phyloP scores from a whole-genome alignment of 2,797 vertebrate genomes.

The Pteronotus mesoamericanus region DNA sequence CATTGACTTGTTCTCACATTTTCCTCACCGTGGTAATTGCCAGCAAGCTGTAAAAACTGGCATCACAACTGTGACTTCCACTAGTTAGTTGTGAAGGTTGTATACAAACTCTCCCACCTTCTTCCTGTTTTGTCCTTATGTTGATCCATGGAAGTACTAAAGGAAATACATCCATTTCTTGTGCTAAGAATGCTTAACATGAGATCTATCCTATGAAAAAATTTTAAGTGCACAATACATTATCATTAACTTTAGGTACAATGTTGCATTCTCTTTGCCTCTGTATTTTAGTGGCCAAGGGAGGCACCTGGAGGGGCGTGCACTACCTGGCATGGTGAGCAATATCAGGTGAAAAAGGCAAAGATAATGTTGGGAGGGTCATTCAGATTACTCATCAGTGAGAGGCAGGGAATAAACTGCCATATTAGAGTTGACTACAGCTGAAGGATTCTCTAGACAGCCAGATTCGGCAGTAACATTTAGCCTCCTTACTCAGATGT shows the following conservation, averaged over 20 bases:
- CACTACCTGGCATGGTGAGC: too few species aligned
- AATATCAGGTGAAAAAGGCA: neutral
- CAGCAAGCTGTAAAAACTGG: neutral
- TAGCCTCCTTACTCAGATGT: neutral
- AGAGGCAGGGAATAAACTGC: neutral
- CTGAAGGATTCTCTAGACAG: neutral
- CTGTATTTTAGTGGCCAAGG: neutral
- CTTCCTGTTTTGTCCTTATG: neutral
- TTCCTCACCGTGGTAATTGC: neutral
- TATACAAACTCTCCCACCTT: neutral
- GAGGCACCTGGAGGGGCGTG: accelerated
- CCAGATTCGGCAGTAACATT: neutral
- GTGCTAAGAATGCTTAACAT: neutral
- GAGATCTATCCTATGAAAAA: neutral
- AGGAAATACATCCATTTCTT: neutral
- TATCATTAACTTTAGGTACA: neutral
- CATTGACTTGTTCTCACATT: neutral
- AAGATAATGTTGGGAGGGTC: neutral
- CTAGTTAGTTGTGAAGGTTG: neutral
- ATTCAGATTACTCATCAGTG: neutral
- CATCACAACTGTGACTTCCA: neutral
- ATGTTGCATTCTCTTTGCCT: neutral
- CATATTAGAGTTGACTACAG: neutral
- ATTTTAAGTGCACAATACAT: neutral
- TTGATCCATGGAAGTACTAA: neutral